Percentiles rank a stretch among this genome's conserved stretches.
phyloP scores from a whole-genome alignment of 64 coral and sea anemone genomes.

The Pocillopora verrucosa region DNA sequence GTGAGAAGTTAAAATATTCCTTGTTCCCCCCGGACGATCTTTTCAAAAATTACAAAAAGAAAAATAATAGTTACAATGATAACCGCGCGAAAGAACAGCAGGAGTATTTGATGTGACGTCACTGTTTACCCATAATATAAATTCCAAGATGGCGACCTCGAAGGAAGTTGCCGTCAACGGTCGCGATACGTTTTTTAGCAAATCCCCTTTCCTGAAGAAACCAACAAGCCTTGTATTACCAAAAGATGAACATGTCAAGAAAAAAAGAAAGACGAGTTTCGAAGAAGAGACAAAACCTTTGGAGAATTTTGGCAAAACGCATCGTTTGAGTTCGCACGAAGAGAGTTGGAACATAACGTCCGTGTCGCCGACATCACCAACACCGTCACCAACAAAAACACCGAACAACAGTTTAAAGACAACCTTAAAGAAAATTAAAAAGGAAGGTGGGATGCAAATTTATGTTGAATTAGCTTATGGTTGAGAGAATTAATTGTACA shows the following conservation, averaged over 20 bases:
- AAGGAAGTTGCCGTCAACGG: conserved; percentile 42
- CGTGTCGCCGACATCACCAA: conserved; percentile 57
- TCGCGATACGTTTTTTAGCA: conserved; percentile 3
- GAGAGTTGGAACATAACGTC: conserved; percentile 95
- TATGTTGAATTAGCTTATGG: neutral
- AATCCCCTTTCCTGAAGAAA: conserved; percentile 39
- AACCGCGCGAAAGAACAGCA: neutral
- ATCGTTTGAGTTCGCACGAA: conserved; percentile 55
- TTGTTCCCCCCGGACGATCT: neutral
- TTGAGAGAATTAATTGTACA: neutral
- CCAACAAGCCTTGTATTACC: conserved; percentile 24
- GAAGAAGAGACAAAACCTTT: conserved; percentile 47
- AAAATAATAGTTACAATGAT: neutral
- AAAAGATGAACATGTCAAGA: conserved; percentile 73
- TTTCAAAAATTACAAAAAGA: neutral
- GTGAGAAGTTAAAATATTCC: neutral
- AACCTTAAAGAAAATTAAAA: conserved; percentile 87
- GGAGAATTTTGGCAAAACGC: conserved; percentile 40
- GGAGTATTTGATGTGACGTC: neutral
- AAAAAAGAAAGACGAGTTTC: conserved; percentile 80
- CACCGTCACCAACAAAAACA: conserved; percentile 73
- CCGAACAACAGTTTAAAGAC: conserved; percentile 78
- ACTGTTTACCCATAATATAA: conserved; percentile 41
- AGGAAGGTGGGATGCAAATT: conserved; percentile 59
- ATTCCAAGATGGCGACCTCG: conserved; percentile 41